These are phyloP conservation scores for Chloroceryle inda DNA, from an alignment of 2,797 vertebrate genomes.

Conservation along the genomic window DNA sequence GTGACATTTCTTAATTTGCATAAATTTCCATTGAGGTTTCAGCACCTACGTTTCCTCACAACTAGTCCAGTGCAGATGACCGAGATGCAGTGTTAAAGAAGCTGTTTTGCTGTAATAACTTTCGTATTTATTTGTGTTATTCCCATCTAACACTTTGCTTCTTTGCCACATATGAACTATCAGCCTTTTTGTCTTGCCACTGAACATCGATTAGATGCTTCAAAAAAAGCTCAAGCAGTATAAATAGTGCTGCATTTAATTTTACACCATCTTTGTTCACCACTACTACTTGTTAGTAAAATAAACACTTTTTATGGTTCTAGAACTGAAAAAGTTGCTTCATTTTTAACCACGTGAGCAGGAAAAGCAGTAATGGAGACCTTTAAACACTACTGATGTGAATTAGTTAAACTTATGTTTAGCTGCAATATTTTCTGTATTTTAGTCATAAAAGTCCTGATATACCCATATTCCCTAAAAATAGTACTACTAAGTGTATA, in stretches of 20 bases:
- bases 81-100: neutral
- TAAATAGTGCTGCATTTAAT: neutral
- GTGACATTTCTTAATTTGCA: neutral
- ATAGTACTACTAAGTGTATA: neutral
- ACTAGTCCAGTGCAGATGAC: neutral
- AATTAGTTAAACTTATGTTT: neutral
- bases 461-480: neutral
- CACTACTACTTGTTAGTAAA: neutral
- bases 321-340: neutral
- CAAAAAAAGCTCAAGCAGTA: neutral
- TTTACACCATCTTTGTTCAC: neutral
- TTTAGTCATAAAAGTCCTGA: neutral
- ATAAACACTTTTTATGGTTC: neutral
- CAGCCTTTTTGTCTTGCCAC: neutral
- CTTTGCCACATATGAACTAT: neutral
- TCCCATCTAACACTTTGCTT: neutral
- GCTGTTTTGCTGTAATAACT: neutral
- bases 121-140: neutral
- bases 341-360: neutral
- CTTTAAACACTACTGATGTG: neutral
- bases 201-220: neutral
- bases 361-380: neutral
- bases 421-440: neutral
- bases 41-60: neutral
- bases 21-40: neutral